A percentile compares a stretch with the other conserved stretches of the same genome.
These are phyloP conservation scores for Carterocephalus palaemon DNA, from an alignment of 2,888 invertebrate species.

Conservation along the genomic window DNA sequence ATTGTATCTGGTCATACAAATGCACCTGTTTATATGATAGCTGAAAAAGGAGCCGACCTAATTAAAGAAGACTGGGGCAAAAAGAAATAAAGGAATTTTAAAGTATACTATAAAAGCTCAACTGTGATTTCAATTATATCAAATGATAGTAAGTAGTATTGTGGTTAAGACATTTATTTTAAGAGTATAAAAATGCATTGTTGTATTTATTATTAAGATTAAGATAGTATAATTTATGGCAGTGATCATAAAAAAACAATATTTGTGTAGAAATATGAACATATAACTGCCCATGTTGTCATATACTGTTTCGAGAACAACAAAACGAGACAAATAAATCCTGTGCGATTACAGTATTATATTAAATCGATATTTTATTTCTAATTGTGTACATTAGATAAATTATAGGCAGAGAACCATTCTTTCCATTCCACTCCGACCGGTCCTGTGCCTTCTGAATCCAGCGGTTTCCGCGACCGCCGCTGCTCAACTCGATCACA, in stretches of 20 bases:
- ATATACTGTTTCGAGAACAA: no score
- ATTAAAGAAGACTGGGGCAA: slow-evolving; percentile 79
- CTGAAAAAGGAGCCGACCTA: slow-evolving; percentile 87
- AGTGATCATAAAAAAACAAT: background rate
- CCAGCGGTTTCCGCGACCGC: no score
- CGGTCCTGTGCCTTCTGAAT: no score
- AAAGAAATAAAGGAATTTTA: slow-evolving; percentile 14
- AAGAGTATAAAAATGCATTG: background rate
- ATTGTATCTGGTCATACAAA: slow-evolving; percentile 88
- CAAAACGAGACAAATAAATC: no score
- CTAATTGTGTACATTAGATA: no score
- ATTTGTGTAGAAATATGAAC: no score
- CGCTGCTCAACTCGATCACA: no score
- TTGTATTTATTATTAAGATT: slow-evolving; percentile 1
- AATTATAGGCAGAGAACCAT: no score
- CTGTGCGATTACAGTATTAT: no score
- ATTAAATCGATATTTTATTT: no score
- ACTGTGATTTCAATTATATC: slow-evolving; percentile 31
- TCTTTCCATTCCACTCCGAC: no score
- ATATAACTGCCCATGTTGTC: no score
- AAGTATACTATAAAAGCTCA: slow-evolving; percentile 15
- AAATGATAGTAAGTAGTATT: background rate
- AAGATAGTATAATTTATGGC: background rate
- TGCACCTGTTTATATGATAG: slow-evolving; percentile 88
- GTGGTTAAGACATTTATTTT: background rate